These are phyloP conservation scores for Scaptomyza reducta DNA, from an alignment of 2,888 invertebrate species.

Conservation along the genomic window DNA sequence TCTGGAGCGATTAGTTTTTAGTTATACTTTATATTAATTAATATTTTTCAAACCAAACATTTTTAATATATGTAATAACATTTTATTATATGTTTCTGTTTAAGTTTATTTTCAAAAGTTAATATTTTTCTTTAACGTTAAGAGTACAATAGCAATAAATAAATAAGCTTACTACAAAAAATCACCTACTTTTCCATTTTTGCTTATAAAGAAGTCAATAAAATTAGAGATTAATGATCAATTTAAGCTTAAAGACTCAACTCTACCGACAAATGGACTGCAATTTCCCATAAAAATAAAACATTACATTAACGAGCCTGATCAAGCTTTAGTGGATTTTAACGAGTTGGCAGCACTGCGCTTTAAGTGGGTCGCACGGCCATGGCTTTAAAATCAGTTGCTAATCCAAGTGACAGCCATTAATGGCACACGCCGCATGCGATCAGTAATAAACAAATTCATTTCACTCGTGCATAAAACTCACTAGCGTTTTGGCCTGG, in stretches of 20 bases:
- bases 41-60: too few species aligned
- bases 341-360: conserved; percentile 41
- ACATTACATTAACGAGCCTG: conserved; percentile 44
- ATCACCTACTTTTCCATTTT: neutral
- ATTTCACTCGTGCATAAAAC: conserved; percentile 57
- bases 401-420: conserved; percentile 71
- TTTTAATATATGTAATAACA: too few species aligned
- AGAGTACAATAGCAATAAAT: too few species aligned
- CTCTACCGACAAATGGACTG: conserved; percentile 26
- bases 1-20: too few species aligned
- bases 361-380: conserved; percentile 1
- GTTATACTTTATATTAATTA: too few species aligned
- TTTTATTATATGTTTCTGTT: too few species aligned
- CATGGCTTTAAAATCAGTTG: conserved; percentile 31
- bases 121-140: too few species aligned
- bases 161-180: neutral
- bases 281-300: conserved; percentile 28
- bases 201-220: neutral
- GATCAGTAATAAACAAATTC: conserved; percentile 75
- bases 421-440: conserved; percentile 71
- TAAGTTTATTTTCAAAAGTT: too few species aligned
- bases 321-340: conserved; percentile 36
- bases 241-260: conserved; percentile 11
- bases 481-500: conserved; percentile 28
- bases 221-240: neutral